Evolutionary conservation across 2,113 vertebrate species (phyloP).

Genomic region (Amblyornis subalaris): DNA sequence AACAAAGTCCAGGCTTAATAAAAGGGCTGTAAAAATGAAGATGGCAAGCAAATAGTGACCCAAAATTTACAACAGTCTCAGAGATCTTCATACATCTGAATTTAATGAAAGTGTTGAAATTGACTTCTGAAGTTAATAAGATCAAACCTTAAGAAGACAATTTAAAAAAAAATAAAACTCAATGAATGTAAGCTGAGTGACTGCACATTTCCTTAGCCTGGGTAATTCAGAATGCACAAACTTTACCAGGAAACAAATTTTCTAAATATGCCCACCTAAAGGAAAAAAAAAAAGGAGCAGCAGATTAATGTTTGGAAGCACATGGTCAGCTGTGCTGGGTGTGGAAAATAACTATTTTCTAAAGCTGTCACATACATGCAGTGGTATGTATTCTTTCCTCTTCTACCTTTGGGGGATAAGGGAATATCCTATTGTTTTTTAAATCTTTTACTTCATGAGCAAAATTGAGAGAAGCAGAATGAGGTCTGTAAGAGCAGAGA

Average conservation of each 20-base stretch:
- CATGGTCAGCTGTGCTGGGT: neutral
- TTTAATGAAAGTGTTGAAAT: neutral
- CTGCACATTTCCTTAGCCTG: neutral
- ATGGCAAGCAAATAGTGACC: neutral
- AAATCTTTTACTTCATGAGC: neutral
- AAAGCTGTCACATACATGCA: neutral
- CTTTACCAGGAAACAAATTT: neutral
- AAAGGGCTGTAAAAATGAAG: neutral
- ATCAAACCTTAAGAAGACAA: neutral
- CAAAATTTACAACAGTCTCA: neutral
- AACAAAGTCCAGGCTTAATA: neutral
- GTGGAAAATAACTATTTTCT: neutral
- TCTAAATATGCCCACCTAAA: neutral
- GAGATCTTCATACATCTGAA: neutral
- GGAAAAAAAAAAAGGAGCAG: neutral
- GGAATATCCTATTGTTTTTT: neutral
- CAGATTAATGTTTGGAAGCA: neutral
- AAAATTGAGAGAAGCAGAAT: neutral
- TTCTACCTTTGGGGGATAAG: neutral
- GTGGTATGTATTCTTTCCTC: neutral
- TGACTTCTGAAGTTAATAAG: neutral
- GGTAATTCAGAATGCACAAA: neutral
- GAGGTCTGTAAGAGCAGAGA: neutral
- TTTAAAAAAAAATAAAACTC: neutral
- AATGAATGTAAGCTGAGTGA: neutral